phyloP scores from a whole-genome alignment of 2,888 invertebrate species.

The Lucinisca nassula region DNA sequence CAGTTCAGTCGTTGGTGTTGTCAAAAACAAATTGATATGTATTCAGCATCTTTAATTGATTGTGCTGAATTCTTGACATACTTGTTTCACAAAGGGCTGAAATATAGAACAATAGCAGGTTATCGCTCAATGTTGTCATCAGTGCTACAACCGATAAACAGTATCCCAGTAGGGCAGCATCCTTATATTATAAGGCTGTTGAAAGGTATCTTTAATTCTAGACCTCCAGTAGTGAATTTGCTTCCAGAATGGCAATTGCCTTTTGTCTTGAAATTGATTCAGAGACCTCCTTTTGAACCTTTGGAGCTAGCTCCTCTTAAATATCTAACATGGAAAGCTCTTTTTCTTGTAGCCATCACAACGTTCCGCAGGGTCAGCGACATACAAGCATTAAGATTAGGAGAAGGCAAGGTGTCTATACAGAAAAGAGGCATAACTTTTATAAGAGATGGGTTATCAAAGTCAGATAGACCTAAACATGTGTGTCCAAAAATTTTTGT shows the following conservation, averaged over 20 bases:
- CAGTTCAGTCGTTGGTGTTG: too few relatives aligned
- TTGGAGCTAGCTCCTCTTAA: slow-evolving; percentile 15
- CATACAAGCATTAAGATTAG: too few relatives aligned
- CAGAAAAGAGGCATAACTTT: too few relatives aligned
- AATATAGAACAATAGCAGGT: slow-evolving; percentile 36
- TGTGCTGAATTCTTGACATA: slow-evolving; percentile 42
- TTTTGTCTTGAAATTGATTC: slow-evolving; percentile 22
- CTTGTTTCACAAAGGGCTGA: slow-evolving; percentile 22
- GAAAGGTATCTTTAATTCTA: slow-evolving; percentile 49
- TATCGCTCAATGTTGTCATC: slow-evolving; percentile 45
- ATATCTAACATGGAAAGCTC: too few relatives aligned
- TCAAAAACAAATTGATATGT: too few relatives aligned
- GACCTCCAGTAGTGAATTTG: slow-evolving; percentile 31
- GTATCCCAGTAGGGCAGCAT: slow-evolving; percentile 34
- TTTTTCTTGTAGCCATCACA: too few relatives aligned
- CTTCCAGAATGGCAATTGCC: slow-evolving; percentile 53
- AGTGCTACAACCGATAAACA: slow-evolving; percentile 34
- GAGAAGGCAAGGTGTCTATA: too few relatives aligned
- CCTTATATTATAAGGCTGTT: slow-evolving; percentile 33
- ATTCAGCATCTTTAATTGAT: slow-evolving; percentile 27
- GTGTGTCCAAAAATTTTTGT: too few relatives aligned
- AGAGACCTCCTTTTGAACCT: slow-evolving; percentile 46
- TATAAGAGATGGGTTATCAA: too few relatives aligned
- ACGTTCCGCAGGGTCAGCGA: too few relatives aligned
- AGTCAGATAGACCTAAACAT: too few relatives aligned